These are phyloP conservation scores for Gallinago media DNA, from an alignment of 2,113 vertebrate species.

Conservation along the genomic window DNA sequence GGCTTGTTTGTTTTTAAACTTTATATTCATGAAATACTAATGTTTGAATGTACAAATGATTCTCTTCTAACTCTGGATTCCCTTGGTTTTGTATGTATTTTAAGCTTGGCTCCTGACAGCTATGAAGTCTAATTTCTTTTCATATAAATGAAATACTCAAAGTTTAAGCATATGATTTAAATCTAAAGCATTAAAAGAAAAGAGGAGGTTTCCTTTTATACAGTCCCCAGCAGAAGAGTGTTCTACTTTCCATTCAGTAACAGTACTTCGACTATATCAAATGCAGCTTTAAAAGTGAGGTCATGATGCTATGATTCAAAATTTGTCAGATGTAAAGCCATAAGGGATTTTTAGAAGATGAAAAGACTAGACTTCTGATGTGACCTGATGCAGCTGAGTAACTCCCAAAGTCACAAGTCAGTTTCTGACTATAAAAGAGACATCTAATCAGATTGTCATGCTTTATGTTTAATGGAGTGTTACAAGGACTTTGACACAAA, in stretches of 20 bases:
- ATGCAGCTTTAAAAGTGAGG: constrained; percentile 64
- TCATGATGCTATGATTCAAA: constrained; percentile 63
- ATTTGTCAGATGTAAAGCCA: constrained; percentile 70
- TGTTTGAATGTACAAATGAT: not conserved
- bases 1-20: not conserved
- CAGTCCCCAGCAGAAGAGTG: constrained; percentile 8
- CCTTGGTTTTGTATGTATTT: not conserved
- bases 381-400: constrained; percentile 79
- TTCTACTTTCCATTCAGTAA: constrained; percentile 57
- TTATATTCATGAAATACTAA: not conserved
- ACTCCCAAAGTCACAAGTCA: constrained; percentile 81
- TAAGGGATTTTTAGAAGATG: constrained; percentile 70
- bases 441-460: constrained; percentile 89
- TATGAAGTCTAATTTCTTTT: not conserved
- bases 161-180: constrained; percentile 1
- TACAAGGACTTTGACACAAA: constrained; percentile 90
- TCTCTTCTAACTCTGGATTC: not conserved
- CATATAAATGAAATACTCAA: not conserved
- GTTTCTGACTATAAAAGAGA: constrained; percentile 84
- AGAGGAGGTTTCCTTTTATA: constrained; percentile 1
- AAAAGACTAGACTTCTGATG: constrained; percentile 75
- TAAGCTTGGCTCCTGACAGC: not conserved
- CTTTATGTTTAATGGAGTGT: constrained; percentile 92
- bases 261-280: constrained; percentile 57
- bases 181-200: not conserved